These are phyloP conservation scores for Sesia bembeciformis DNA, from an alignment of 2,888 invertebrate species.

Conservation along the genomic window DNA sequence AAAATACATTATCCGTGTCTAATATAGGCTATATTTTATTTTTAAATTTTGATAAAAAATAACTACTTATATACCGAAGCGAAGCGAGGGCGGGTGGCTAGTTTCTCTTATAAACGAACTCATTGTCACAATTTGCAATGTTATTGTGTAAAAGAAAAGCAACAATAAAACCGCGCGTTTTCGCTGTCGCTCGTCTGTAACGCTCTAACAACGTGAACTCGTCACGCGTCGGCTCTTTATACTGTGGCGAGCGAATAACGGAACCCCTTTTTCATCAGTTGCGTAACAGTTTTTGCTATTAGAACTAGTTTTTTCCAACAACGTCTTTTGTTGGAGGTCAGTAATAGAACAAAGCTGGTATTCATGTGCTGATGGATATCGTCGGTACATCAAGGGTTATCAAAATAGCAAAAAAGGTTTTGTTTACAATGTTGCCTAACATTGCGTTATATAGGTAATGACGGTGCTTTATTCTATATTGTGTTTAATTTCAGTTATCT, in stretches of 20 bases:
- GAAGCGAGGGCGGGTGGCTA: too few species aligned
- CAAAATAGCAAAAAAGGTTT: background rate
- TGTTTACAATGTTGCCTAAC: background rate
- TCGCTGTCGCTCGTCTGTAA: background rate
- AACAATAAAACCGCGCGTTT: background rate
- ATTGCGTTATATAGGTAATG: background rate
- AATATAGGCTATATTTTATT: too few species aligned
- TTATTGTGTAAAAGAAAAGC: background rate
- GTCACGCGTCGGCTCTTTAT: conserved; percentile 10
- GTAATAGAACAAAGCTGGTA: conserved; percentile 11
- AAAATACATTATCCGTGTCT: too few species aligned
- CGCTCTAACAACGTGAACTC: conserved; percentile 1
- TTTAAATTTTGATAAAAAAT: too few species aligned
- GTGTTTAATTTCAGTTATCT: background rate
- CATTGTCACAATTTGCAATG: background rate
- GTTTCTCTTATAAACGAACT: too few species aligned
- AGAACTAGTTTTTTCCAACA: conserved; percentile 28
- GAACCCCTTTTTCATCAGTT: conserved; percentile 25
- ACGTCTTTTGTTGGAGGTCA: conserved; percentile 27
- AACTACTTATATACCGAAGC: too few species aligned
- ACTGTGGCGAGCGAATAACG: conserved; percentile 23
- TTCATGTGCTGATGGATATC: conserved; percentile 12
- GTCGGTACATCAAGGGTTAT: conserved; percentile 13
- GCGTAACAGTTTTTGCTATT: conserved; percentile 46
- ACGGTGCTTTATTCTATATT: conserved; percentile 2